Percentiles rank a stretch among this genome's conserved stretches.
Evolutionary conservation across 1,140 invertebrate genomes (phyloP).

Genomic region (Diorhabda elongata): DNA sequence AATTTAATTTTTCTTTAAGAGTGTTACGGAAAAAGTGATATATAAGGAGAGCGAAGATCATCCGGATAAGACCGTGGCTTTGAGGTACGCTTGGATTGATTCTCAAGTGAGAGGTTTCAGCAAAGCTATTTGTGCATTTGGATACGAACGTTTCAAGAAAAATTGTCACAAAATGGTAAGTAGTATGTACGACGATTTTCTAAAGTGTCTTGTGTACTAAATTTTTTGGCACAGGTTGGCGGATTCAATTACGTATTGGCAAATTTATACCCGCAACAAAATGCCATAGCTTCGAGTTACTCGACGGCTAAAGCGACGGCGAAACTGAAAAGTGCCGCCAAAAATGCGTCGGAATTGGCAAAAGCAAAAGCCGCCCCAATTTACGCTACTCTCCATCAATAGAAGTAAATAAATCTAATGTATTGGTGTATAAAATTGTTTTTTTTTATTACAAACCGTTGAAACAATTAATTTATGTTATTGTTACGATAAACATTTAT

Average conservation of each 20-base stretch:
- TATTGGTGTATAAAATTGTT: background rate
- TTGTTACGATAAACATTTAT: too few relatives aligned
- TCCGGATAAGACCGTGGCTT: constrained; percentile 68
- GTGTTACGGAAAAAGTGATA: constrained; percentile 81
- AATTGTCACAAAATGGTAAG: constrained; percentile 74
- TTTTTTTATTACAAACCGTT: background rate
- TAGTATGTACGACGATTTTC: background rate
- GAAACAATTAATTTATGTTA: background rate
- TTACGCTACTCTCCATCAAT: constrained; percentile 52
- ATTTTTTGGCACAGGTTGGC: constrained; percentile 48
- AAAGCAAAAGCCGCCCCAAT: constrained; percentile 65
- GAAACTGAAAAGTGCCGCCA: constrained; percentile 63
- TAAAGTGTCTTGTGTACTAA: background rate
- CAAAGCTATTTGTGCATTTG: constrained; percentile 82
- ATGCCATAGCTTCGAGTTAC: constrained; percentile 46
- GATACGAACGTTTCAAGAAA: constrained; percentile 80
- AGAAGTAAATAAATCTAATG: background rate
- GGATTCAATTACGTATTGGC: constrained; percentile 80
- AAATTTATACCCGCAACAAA: constrained; percentile 62
- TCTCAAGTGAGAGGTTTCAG: constrained; percentile 84
- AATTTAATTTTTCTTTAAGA: constrained; percentile 55
- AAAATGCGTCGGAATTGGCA: constrained; percentile 70
- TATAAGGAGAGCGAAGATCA: constrained; percentile 69
- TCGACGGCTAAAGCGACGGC: constrained; percentile 44
- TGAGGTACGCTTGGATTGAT: constrained; percentile 79